A percentile compares a stretch with the other conserved stretches of the same genome.
Conservation (phyloP, 35 echinoderm and acorn worm species). For the Ophioderma brevispina region DNA sequence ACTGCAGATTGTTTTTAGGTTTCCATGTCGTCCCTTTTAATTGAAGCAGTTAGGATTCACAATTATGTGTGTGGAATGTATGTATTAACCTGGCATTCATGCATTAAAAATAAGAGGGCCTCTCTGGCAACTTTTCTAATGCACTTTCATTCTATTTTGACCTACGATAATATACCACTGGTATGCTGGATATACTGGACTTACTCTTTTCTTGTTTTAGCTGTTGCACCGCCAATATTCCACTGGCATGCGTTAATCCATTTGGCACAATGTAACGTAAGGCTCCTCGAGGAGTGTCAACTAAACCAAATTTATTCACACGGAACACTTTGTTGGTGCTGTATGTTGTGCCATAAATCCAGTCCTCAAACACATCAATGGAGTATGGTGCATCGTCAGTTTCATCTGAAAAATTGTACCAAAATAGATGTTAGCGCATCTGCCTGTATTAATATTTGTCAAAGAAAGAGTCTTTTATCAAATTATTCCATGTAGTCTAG, state of each 20-base stretch:
- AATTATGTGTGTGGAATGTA: not conserved
- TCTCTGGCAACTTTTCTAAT: not conserved
- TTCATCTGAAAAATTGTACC: not conserved
- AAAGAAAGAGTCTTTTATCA: too few species aligned
- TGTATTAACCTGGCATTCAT: not conserved
- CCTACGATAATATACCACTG: too few species aligned
- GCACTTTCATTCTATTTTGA: not conserved
- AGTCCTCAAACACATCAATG: constrained; percentile 66
- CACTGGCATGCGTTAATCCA: not conserved
- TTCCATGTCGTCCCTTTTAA: not conserved
- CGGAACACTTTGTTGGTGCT: constrained; percentile 42
- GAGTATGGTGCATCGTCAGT: constrained; percentile 34
- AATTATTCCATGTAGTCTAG: too few species aligned
- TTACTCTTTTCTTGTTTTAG: constrained; percentile 24
- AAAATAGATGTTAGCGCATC: not conserved
- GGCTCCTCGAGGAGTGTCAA: not conserved
- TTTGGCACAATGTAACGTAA: constrained; percentile 2
- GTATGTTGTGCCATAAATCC: constrained; percentile 47
- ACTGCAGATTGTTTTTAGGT: too few species aligned
- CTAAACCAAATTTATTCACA: constrained; percentile 40
- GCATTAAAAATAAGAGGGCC: not conserved
- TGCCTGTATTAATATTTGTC: too few species aligned
- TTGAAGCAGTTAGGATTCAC: not conserved
- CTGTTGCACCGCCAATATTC: constrained; percentile 23
- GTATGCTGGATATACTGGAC: not conserved